Evolutionary conservation across 2,113 vertebrate species (phyloP), one percentile per base, ranked within the genome.

Genomic region (Scortum barcoo): DNA sequence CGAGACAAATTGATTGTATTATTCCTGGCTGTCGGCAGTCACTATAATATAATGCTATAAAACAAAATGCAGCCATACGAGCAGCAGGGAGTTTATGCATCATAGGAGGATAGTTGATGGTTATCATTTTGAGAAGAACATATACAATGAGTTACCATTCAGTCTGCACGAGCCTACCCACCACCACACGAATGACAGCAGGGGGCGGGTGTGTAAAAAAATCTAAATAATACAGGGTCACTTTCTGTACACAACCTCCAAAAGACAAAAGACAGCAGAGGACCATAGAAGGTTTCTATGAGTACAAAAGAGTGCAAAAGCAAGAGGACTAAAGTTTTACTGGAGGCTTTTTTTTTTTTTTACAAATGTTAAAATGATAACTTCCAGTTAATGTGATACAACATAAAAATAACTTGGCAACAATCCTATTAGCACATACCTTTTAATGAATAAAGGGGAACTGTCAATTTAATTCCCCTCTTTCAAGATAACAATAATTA

Each of bases 1-100:
- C 5, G 88, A 93, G 90, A 97, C 96, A 93, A 97, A 97, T 92
- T 95, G 95, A 89, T 95, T 93, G 75, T 78, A 88, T 89, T 90
- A 89, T 89, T 89, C 70, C 72, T 76, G 73, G 75, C 83, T 81
- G 82, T 91, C 81, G 85, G 85, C 83, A 91, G 83, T 82, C 75
- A 36, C 81, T 84, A 40, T 86, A 89, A 92, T 91, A 84, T 85
- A 91, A 91, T 48, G 63, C 80, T 84, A 80, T 73, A 85, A 91
- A 90, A 85, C 79, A 86, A 84, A 91, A 92, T 74, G 78, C 62
- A 51, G 42, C 80, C 68, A 80, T 36, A 78, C 86, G 72, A 89
- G 81, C 87, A 81, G 79, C 77, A 20, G 80, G 86, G 81, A 88
- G 83, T 80, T 87, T 85, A 88, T 88, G 78, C 85, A 82, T 86